Evolutionary conservation across 2,888 invertebrate species (phyloP).

Genomic region (Megalurothrips usitatus): DNA sequence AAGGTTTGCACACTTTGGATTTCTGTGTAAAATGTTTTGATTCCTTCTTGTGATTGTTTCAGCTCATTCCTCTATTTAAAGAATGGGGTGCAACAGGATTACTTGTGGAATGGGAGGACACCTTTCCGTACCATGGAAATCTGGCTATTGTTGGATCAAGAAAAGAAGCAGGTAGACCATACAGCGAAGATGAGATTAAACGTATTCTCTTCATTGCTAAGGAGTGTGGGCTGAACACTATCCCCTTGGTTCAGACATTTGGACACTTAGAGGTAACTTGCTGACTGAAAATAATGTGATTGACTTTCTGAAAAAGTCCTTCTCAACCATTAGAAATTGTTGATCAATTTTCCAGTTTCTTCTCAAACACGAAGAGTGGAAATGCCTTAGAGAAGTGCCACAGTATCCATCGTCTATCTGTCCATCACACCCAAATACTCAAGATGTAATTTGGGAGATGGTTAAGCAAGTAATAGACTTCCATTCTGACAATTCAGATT

Average conservation of each 20-base stretch:
- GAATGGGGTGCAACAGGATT: slow-evolving; percentile 75
- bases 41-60: slow-evolving; percentile 36
- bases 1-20: slow-evolving; percentile 5
- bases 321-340: background rate
- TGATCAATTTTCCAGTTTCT: slow-evolving; percentile 54
- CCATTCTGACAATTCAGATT: slow-evolving; percentile 54
- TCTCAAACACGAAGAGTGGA: slow-evolving; percentile 65
- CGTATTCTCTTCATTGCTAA: slow-evolving; percentile 63
- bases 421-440: slow-evolving; percentile 60
- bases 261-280: slow-evolving; percentile 68
- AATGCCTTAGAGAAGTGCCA: slow-evolving; percentile 60
- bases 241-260: slow-evolving; percentile 79
- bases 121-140: slow-evolving; percentile 70
- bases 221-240: slow-evolving; percentile 60
- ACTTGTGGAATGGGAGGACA: slow-evolving; percentile 84
- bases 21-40: background rate
- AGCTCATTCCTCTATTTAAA: slow-evolving; percentile 58
- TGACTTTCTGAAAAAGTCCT: background rate
- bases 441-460: slow-evolving; percentile 60
- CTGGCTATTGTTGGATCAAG: slow-evolving; percentile 42
- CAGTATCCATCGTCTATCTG: slow-evolving; percentile 68
- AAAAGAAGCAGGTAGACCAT: slow-evolving; percentile 53
- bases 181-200: slow-evolving; percentile 61
- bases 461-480: slow-evolving; percentile 64
- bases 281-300: background rate